phyloP scores from a whole-genome alignment of 2,797 vertebrate species.

The Distichodus sexfasciatus region DNA sequence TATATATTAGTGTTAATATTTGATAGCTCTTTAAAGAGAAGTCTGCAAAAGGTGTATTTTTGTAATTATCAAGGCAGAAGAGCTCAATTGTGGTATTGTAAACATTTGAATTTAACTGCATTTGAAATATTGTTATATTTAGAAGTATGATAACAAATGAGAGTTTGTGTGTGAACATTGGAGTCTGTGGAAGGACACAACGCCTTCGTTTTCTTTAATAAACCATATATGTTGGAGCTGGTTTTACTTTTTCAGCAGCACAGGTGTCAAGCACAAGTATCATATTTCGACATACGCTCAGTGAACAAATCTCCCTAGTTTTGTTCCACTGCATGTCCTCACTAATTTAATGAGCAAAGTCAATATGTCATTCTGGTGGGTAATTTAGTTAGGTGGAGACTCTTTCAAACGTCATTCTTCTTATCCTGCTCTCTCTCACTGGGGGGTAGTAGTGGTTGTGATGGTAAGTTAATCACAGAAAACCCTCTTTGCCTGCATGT shows the following conservation, averaged over 20 bases:
- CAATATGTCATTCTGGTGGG: conserved; percentile 56
- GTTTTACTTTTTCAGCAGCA: conserved; percentile 41
- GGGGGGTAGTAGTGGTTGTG: conserved; percentile 2
- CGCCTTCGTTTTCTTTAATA: too few species aligned
- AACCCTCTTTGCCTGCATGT: conserved; percentile 3
- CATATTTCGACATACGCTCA: conserved; percentile 52
- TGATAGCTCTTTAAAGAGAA: too few species aligned
- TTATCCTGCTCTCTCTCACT: not conserved
- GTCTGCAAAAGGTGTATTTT: too few species aligned
- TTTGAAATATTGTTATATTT: too few species aligned
- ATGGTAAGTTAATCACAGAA: conserved; percentile 38
- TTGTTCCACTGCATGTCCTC: conserved; percentile 56
- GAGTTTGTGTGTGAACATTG: too few species aligned
- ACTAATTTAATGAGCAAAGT: conserved; percentile 65
- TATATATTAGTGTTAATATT: too few species aligned
- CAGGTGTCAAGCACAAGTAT: conserved; percentile 52
- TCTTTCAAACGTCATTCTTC: conserved; percentile 36
- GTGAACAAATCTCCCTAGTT: conserved; percentile 51
- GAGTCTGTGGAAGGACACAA: not conserved
- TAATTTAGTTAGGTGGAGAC: conserved; percentile 60
- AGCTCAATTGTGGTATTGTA: too few species aligned
- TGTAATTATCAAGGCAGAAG: too few species aligned
- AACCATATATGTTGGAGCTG: conserved; percentile 53
- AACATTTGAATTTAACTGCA: too few species aligned
- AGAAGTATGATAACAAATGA: too few species aligned